These are phyloP conservation scores for Tetraodon nigroviridis DNA, from an alignment of 2,113 vertebrate genomes.

Conservation along the genomic window DNA sequence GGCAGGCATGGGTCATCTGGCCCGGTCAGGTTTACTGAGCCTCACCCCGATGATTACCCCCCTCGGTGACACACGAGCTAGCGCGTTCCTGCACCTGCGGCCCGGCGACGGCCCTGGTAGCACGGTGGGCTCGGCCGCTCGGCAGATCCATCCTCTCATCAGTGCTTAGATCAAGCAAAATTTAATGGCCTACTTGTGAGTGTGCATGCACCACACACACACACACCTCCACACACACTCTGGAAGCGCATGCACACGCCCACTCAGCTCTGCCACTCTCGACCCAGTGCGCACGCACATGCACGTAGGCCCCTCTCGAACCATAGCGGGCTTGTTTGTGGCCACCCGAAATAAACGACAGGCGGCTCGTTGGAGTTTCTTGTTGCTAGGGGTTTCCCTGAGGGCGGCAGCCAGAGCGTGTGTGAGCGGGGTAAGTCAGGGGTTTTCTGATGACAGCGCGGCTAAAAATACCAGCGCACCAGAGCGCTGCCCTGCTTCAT, in stretches of 20 bases:
- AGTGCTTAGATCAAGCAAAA: constrained; percentile 33
- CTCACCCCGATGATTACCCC: constrained; percentile 2
- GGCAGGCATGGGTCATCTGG: constrained; percentile 21
- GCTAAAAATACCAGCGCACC: constrained; percentile 66
- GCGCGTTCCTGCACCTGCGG: not conserved
- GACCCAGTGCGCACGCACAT: constrained; percentile 7
- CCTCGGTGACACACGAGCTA: constrained; percentile 1
- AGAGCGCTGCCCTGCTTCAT: constrained; percentile 33
- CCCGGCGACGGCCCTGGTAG: not conserved
- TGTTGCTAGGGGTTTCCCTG: constrained; percentile 76
- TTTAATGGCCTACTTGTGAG: constrained; percentile 38
- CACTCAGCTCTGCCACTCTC: constrained; percentile 16
- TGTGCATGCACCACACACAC: constrained; percentile 23
- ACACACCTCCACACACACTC: constrained; percentile 20
- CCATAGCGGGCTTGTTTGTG: constrained; percentile 37
- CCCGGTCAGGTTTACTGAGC: constrained; percentile 6
- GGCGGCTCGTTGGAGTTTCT: constrained; percentile 60
- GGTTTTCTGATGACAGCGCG: constrained; percentile 62
- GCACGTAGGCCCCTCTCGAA: constrained; percentile 12
- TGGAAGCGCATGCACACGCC: constrained; percentile 16
- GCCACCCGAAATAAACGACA: constrained; percentile 62
- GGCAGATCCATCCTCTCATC: not conserved
- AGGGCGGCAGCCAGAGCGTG: constrained; percentile 51
- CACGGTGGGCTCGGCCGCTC: no score
- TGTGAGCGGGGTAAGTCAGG: constrained; percentile 38